A percentile compares a stretch with the other conserved stretches of the same genome.
Conservation (phyloP, 2,797 vertebrate species). For the Typhlichthys subterraneus region DNA sequence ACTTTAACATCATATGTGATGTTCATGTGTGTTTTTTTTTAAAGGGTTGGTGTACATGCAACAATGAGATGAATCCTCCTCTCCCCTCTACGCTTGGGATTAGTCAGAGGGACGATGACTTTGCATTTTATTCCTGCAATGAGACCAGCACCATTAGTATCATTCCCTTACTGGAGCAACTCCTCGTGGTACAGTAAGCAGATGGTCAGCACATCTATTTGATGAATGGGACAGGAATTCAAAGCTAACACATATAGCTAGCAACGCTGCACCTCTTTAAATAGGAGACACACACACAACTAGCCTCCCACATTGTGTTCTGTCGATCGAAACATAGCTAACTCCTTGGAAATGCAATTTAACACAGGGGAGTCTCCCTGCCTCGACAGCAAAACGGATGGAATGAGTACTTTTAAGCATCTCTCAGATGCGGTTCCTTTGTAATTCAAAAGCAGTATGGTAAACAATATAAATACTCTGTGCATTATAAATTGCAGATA, state of each 20-base stretch:
- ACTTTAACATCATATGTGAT: too few relatives aligned
- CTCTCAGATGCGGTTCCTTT: not conserved
- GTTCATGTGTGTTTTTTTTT: too few relatives aligned
- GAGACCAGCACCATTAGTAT: slow-evolving; percentile 60
- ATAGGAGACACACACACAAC: slow-evolving; percentile 19
- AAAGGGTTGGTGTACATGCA: slow-evolving; percentile 63
- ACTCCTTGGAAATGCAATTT: slow-evolving; percentile 14
- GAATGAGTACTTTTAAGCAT: not conserved
- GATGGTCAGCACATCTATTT: slow-evolving; percentile 67
- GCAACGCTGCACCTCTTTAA: slow-evolving; percentile 35
- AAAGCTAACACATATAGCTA: slow-evolving; percentile 56
- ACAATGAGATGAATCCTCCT: slow-evolving; percentile 71
- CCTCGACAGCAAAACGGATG: slow-evolving; percentile 13
- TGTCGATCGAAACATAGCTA: slow-evolving; percentile 11
- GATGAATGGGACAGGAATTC: slow-evolving; percentile 61
- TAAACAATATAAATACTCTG: not conserved
- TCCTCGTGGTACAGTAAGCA: slow-evolving; percentile 46
- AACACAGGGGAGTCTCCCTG: slow-evolving; percentile 1
- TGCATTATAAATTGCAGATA: not conserved
- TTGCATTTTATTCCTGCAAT: slow-evolving; percentile 57
- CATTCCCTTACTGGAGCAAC: slow-evolving; percentile 65
- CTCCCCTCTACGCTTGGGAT: slow-evolving; percentile 57
- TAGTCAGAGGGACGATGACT: slow-evolving; percentile 46
- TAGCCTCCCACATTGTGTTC: slow-evolving; percentile 29
- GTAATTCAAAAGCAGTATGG: not conserved